phyloP scores from a whole-genome alignment of 2,797 vertebrate genomes.

The Toxotes lorentzi region DNA sequence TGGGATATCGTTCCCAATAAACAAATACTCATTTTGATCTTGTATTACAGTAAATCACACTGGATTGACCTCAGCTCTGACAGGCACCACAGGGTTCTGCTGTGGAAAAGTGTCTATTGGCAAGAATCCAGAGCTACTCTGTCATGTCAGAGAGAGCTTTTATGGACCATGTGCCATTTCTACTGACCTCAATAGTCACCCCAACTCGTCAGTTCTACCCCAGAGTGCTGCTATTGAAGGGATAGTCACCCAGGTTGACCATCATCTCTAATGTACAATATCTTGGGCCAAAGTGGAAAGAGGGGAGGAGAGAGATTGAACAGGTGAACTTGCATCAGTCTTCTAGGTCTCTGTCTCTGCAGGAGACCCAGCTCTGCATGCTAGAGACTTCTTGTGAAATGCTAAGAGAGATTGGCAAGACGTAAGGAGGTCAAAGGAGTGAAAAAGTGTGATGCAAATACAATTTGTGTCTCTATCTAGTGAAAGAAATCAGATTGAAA shows the following conservation, averaged over 20 bases:
- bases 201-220: conserved; percentile 32
- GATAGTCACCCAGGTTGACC: conserved; percentile 16
- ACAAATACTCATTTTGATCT: conserved; percentile 20
- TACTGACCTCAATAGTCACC: conserved; percentile 58
- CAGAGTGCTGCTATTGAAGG: conserved; percentile 38
- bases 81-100: conserved; percentile 27
- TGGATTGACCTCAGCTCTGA: conserved; percentile 45
- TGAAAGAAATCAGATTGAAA: conserved; percentile 3
- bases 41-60: conserved; percentile 26
- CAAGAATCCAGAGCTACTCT: conserved; percentile 43
- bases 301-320: conserved; percentile 1
- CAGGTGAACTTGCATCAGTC: conserved; percentile 45
- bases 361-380: background rate
- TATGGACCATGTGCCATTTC: conserved; percentile 64
- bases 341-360: background rate
- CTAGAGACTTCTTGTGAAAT: conserved; percentile 13
- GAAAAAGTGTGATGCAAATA: conserved; percentile 7
- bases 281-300: conserved; percentile 30
- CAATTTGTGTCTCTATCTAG: conserved; percentile 2
- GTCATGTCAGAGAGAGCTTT: conserved; percentile 72
- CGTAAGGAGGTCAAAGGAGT: conserved; percentile 7
- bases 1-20: conserved; percentile 26
- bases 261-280: conserved; percentile 44
- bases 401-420: background rate
- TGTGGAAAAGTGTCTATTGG: conserved; percentile 48